Percentiles rank a stretch among this genome's conserved stretches.
These are phyloP conservation scores for Zonotrichia leucophrys DNA, from an alignment of 2,113 vertebrate species.

Conservation along the genomic window DNA sequence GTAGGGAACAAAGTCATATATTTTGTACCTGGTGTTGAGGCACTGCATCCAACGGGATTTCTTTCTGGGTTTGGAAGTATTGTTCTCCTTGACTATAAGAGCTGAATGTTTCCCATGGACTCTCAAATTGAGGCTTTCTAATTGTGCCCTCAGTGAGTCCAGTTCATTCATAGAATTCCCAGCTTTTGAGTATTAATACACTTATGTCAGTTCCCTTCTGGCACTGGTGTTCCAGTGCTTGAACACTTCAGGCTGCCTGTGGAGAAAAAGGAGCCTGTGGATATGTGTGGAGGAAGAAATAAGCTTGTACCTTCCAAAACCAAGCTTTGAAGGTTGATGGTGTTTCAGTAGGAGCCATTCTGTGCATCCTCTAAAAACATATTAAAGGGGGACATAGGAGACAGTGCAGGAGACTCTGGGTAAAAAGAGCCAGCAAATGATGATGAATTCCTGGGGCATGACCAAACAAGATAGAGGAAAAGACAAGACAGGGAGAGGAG, in stretches of 20 bases:
- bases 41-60: not conserved
- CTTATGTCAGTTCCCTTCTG: not conserved
- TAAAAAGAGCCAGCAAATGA: not conserved
- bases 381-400: not conserved
- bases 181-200: not conserved
- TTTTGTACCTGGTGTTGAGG: not conserved
- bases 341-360: not conserved
- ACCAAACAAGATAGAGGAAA: not conserved
- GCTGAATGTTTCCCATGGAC: not conserved
- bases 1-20: not conserved
- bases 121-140: not conserved
- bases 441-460: not conserved
- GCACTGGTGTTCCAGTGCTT: not conserved
- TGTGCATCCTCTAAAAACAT: not conserved
- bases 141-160: not conserved
- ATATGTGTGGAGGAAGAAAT: not conserved
- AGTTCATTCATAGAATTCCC: not conserved
- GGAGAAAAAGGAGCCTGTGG: not conserved
- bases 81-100: not conserved
- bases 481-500: not conserved
- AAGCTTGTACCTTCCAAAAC: not conserved
- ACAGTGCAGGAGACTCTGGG: not conserved
- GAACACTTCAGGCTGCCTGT: not conserved
- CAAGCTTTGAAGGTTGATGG: not conserved
- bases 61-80: not conserved